phyloP scores from a whole-genome alignment of 2,113 vertebrate species.

The Microtus ochrogaster region DNA sequence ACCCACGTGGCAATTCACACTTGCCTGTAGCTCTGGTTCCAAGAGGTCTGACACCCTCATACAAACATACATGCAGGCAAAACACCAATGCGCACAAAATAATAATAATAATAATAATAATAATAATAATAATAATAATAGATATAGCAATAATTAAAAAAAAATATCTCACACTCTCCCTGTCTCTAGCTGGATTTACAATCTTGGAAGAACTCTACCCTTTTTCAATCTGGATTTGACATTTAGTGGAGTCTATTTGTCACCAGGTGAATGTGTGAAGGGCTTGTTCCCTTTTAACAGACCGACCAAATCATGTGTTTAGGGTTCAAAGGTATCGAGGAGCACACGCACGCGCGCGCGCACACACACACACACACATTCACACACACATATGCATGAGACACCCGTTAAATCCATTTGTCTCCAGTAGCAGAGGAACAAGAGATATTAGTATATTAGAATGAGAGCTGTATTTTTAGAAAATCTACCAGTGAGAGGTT shows the following conservation, averaged over 20 bases:
- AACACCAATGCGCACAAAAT: background rate
- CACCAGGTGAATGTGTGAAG: conserved; percentile 5
- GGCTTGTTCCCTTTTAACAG: background rate
- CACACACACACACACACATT: no score
- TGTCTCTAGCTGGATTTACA: background rate
- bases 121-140: background rate
- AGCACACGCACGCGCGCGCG: accelerated
- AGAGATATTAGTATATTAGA: background rate
- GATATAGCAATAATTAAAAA: background rate
- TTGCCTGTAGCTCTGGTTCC: background rate
- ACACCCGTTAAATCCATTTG: background rate
- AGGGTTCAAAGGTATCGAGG: background rate
- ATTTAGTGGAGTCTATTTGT: background rate
- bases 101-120: background rate
- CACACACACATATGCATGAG: accelerated
- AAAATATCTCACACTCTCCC: background rate
- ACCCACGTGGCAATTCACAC: background rate
- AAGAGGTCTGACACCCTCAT: background rate
- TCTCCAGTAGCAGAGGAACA: background rate
- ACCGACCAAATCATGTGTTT: background rate
- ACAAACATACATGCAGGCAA: background rate
- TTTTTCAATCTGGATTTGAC: background rate
- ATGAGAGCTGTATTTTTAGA: background rate
- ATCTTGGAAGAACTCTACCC: background rate
- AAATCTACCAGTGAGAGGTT: conserved; percentile 5